These are phyloP conservation scores for Antheraea pernyi DNA, from an alignment of 1,140 invertebrate genomes.

Conservation along the genomic window DNA sequence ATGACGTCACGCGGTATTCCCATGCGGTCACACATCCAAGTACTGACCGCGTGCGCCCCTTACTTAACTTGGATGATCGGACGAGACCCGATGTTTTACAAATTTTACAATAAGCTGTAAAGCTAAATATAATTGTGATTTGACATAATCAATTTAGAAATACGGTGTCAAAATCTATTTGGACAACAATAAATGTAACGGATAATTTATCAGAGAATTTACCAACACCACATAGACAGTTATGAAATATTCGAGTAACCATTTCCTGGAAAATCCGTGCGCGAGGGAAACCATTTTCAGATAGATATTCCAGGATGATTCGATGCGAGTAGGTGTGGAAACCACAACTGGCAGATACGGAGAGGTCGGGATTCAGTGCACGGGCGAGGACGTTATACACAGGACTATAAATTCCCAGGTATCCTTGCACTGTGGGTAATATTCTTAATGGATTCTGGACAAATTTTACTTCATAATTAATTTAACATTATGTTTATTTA, in stretches of 20 bases:
- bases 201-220: background rate
- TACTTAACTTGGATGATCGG: too few relatives aligned
- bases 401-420: background rate
- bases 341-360: background rate
- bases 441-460: background rate
- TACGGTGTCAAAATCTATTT: too few relatives aligned
- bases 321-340: background rate
- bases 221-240: background rate
- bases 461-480: background rate
- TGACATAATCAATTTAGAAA: too few relatives aligned
- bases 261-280: background rate
- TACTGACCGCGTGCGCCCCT: too few relatives aligned
- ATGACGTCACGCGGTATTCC: too few relatives aligned
- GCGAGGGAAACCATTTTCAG: constrained; percentile 1
- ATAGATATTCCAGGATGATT: background rate
- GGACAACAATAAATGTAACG: background rate
- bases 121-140: too few relatives aligned
- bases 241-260: background rate
- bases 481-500: too few relatives aligned
- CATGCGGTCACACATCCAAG: too few relatives aligned
- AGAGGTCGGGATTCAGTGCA: background rate
- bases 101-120: too few relatives aligned
- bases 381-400: background rate
- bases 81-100: too few relatives aligned
- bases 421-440: background rate